These are phyloP conservation scores for Thamnophis elegans DNA, from an alignment of 2,797 vertebrate genomes.

Conservation along the genomic window DNA sequence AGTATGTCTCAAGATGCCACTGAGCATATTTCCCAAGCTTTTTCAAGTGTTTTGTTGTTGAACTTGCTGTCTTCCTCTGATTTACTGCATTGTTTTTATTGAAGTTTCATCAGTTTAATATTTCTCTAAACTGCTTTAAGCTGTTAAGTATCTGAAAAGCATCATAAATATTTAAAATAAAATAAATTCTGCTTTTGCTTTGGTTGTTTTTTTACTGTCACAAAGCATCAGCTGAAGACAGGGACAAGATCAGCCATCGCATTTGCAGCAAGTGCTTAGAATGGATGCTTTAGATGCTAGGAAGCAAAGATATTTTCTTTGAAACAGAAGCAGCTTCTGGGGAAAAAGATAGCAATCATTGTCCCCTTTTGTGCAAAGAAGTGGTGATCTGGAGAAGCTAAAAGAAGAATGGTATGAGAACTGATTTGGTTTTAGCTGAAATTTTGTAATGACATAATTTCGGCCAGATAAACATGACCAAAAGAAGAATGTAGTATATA, in stretches of 20 bases:
- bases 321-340: not conserved
- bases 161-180: not conserved
- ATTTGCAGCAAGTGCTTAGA: not conserved
- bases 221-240: not conserved
- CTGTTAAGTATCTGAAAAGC: not conserved
- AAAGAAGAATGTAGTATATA: not conserved
- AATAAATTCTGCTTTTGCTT: not conserved
- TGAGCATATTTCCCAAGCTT: not conserved
- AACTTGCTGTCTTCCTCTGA: not conserved
- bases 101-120: not conserved
- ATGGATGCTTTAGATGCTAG: not conserved
- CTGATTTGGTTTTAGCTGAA: not conserved
- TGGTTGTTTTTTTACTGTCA: too few species aligned
- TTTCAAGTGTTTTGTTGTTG: not conserved
- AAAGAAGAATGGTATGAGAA: not conserved
- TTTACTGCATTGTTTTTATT: not conserved
- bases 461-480: not conserved
- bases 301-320: not conserved
- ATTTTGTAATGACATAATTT: not conserved
- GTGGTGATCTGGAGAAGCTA: not conserved
- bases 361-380: not conserved
- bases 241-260: too few species aligned
- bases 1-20: not conserved
- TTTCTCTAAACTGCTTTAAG: not conserved
- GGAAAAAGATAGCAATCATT: not conserved